Percentiles rank a stretch among this genome's conserved stretches.
These are phyloP conservation scores for Ptychochromis oligacanthus DNA, from an alignment of 2,113 vertebrate species.

Conservation along the genomic window DNA sequence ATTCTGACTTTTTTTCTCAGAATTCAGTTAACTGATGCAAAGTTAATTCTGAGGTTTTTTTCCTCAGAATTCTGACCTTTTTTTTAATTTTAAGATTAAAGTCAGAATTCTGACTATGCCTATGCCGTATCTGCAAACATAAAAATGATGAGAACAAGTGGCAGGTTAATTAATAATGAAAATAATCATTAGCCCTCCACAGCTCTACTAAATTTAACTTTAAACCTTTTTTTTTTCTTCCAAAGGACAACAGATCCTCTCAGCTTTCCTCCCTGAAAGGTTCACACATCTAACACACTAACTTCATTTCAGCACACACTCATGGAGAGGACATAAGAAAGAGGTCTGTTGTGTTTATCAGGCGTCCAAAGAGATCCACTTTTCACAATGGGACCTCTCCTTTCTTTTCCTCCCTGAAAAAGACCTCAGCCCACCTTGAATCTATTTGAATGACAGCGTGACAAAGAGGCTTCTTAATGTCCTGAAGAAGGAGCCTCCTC, in stretches of 20 bases:
- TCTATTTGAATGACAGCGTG: conserved; percentile 83
- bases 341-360: conserved; percentile 66
- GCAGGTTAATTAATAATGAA: neutral
- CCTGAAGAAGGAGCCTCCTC: conserved; percentile 82
- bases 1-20: too few relatives aligned
- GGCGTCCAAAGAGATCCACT: conserved; percentile 57
- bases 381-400: conserved; percentile 66
- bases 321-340: conserved; percentile 63
- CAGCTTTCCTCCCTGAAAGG: conserved; percentile 19
- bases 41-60: neutral
- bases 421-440: conserved; percentile 71
- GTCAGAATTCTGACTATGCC: neutral
- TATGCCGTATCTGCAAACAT: neutral
- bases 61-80: neutral
- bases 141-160: neutral
- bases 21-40: neutral
- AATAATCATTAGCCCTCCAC: neutral
- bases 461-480: conserved; percentile 89
- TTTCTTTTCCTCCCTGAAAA: conserved; percentile 70
- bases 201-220: neutral
- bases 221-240: neutral
- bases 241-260: conserved; percentile 25
- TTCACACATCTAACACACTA: conserved; percentile 47
- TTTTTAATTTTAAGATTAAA: too few relatives aligned
- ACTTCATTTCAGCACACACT: conserved; percentile 59